Evolutionary conservation across 1,140 invertebrate species (phyloP).

Genomic region (Pseudachorutes palmiensis): DNA sequence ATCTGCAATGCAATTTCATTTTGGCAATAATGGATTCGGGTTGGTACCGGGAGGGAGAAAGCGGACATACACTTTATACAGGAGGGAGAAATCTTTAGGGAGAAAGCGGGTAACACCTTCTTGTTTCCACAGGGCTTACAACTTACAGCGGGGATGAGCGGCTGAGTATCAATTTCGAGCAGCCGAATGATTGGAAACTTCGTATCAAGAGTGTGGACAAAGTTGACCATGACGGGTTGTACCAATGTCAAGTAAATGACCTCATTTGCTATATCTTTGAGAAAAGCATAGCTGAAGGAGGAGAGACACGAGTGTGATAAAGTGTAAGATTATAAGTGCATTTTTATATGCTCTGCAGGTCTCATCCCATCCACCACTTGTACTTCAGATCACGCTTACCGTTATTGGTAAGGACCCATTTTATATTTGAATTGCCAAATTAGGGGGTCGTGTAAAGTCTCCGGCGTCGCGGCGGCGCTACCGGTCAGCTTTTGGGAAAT

Average conservation of each 20-base stretch:
- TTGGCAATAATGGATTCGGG: too few species aligned
- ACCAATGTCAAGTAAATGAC: constrained; percentile 57
- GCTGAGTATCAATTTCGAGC: constrained; percentile 61
- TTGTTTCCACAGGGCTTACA: constrained; percentile 49
- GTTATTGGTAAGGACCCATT: constrained; percentile 68
- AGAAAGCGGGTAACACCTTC: neutral
- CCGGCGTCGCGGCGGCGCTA: neutral
- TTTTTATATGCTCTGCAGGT: constrained; percentile 41
- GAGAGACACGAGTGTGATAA: neutral
- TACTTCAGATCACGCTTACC: constrained; percentile 59
- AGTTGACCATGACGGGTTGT: constrained; percentile 58
- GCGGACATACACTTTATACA: too few species aligned
- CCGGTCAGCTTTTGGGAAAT: neutral
- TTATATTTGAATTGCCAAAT: constrained; percentile 1
- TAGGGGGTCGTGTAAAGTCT: neutral
- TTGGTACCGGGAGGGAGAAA: too few species aligned
- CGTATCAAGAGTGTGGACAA: constrained; percentile 63
- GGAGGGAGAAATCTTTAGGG: too few species aligned
- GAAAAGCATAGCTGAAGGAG: neutral
- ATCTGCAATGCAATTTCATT: too few species aligned
- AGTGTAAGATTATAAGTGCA: neutral
- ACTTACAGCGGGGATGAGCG: constrained; percentile 71
- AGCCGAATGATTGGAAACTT: constrained; percentile 70
- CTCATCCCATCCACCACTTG: constrained; percentile 64
- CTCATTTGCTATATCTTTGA: neutral